Evolutionary conservation across 2,888 invertebrate species (phyloP).

Genomic region (Papilio protenor): DNA sequence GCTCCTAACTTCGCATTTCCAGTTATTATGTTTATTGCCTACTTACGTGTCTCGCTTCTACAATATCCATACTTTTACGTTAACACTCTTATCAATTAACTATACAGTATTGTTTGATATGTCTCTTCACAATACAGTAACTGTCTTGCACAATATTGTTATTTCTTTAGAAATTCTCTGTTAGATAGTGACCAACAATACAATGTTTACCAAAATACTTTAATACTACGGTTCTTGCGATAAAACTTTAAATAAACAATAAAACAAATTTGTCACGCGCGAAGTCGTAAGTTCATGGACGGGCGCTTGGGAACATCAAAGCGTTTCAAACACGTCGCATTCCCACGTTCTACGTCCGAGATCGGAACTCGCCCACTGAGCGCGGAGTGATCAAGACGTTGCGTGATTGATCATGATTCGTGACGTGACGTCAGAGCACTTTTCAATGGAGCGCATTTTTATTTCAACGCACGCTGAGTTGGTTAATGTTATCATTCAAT

Average conservation of each 20-base stretch:
- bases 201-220: constrained; percentile 8
- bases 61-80: no score
- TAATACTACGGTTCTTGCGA: constrained; percentile 5
- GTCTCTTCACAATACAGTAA: not conserved
- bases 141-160: not conserved
- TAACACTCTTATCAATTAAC: no score
- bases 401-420: constrained; percentile 78
- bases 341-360: constrained; percentile 71
- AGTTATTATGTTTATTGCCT: not conserved
- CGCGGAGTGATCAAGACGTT: constrained; percentile 69
- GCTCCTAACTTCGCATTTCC: constrained; percentile 4
- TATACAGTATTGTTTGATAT: no score
- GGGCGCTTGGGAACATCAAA: constrained; percentile 36
- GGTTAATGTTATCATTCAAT: constrained; percentile 59
- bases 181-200: not conserved
- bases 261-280: constrained; percentile 33
- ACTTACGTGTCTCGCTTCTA: no score
- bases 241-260: constrained; percentile 26
- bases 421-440: constrained; percentile 59
- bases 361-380: constrained; percentile 52
- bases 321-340: constrained; percentile 48
- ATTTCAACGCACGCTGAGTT: constrained; percentile 58
- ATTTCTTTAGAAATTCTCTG: not conserved
- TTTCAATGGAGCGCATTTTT: constrained; percentile 63
- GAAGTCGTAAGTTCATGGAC: constrained; percentile 21